Percentiles rank a stretch among this genome's conserved stretches.
Evolutionary conservation across 2,797 vertebrate species (phyloP).

Genomic region (Pseudocheirus occidentalis): DNA sequence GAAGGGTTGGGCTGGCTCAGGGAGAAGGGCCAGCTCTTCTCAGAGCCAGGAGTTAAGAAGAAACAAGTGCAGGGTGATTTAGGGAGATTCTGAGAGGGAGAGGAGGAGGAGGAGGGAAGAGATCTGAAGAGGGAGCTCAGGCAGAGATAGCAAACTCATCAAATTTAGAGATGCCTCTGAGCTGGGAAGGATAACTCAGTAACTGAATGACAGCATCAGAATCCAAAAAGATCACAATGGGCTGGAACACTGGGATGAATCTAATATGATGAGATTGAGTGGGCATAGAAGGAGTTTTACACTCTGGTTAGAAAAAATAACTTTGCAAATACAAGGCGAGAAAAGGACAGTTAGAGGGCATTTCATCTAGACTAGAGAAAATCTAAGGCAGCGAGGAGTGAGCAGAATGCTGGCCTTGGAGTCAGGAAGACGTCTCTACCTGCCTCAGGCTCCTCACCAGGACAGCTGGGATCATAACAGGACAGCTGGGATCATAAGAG

Average conservation of each 20-base stretch:
- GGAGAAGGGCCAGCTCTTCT: slow-evolving; percentile 25
- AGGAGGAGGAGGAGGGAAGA: neutral
- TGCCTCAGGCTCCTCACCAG: neutral
- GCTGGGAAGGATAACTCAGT: neutral
- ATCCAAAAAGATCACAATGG: neutral
- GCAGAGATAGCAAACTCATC: neutral
- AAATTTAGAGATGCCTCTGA: neutral
- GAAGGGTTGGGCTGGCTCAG: neutral
- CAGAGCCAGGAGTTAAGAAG: neutral
- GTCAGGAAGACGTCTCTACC: neutral
- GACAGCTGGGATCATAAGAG: neutral
- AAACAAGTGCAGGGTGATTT: neutral
- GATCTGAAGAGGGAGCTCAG: neutral
- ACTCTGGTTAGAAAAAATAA: neutral
- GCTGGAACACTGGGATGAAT: neutral
- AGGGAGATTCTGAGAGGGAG: neutral
- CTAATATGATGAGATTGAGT: neutral
- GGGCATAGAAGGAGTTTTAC: neutral
- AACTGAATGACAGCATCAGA: neutral
- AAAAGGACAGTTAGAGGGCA: neutral
- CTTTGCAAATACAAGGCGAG: neutral
- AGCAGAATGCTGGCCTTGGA: neutral
- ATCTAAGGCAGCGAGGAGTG: neutral
- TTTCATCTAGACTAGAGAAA: neutral
- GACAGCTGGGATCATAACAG: neutral